Evolutionary conservation across 2,113 vertebrate genomes (phyloP), one percentile per base, ranked within the genome.

Genomic region (Catharus bicknelli): DNA sequence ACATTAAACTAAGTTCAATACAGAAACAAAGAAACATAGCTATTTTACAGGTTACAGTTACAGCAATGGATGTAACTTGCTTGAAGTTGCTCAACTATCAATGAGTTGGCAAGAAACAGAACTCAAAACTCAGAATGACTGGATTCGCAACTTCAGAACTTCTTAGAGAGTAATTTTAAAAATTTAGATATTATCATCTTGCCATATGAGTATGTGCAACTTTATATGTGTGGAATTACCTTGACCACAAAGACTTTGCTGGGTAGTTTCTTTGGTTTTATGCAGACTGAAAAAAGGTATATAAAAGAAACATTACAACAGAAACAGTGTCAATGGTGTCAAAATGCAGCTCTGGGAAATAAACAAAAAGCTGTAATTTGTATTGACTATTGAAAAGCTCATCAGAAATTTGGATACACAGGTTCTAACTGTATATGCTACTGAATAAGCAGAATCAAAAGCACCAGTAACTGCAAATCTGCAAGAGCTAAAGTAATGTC

Each of bases 391-490:
- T 72, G 30, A 81, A 82, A 90, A 90, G 26, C 42, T 95, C 81
- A 87, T 40, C 59, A 78, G 76, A 78, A 72, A 80, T 32, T 38
- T 75, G 69, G 50, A 90, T 47, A 82, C 12, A 83, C 38, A 85
- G 27, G 84, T 73, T 77, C 50, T 62, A 79, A 83, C 30, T 69
- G 25, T 47, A 91, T 16, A n/a, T 1, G 2, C 57, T 88, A 74
- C 61, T 76, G 63, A 86, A 93, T 66, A 95, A 89, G 72, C 88
- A 86, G 51, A 76, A 76, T 69, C 58, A 83, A 76, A 93, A 93
- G 29, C 86, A 88, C 38, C 54, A 70, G 47, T 40, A 95, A 74
- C 16, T 64, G 80, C 40, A 82, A 84, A 86, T 72, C 83, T 80
- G 32, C 70, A 90, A 75, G 11, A 83, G 75, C 84, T 92, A 70